Evolutionary conservation across 2,888 invertebrate genomes (phyloP), one percentile per base, ranked within the genome.

Genomic region (Cantharis lateralis): DNA sequence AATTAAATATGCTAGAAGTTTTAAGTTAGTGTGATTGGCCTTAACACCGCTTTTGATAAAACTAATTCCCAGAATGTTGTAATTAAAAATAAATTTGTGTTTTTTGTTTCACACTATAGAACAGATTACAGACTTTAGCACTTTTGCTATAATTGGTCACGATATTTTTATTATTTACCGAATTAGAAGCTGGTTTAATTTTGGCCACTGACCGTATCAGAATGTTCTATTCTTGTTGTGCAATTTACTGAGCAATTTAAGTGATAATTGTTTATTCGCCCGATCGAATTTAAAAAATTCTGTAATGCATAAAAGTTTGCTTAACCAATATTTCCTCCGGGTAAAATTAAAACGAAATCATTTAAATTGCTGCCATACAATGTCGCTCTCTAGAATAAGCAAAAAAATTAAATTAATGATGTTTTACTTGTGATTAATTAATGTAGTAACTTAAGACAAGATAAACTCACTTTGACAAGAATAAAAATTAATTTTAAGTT

Each of bases 391-490:
- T 16, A 20, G 20, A 20, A 20, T 20, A n/a, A 66, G n/a, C 16
- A 20, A 66, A 66, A 66, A 66, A 66, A 66, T 66, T 66, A 66
- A 66, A 66, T 66, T 66, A 66, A 66, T 66, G 64, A 66, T 66
- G 64, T 66, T 63, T 66, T n/a, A 66, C 24, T 16, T 20, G 64
- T 66, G 64, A 66, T 66, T 66, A 66, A 66, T 66, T 66, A 66
- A 66, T 66, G 13, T 66, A n/a, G 64, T 20, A 66, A 66, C 64
- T 66, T 66, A 66, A 66, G 64, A 16, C 64, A n/a, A 18, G 64
- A 66, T 66, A 66, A 66, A 66, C 64, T 66, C 64, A 24, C 24
- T 24, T 66, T 20, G 64, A 63, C 63, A 18, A 63, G 63, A 63
- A 63, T 63, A 63, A 63, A 63, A 63, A 16, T 63, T 63, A 63